These are phyloP conservation scores for Poecilia velifera DNA, from an alignment of 2,797 vertebrate species.

Conservation along the genomic window DNA sequence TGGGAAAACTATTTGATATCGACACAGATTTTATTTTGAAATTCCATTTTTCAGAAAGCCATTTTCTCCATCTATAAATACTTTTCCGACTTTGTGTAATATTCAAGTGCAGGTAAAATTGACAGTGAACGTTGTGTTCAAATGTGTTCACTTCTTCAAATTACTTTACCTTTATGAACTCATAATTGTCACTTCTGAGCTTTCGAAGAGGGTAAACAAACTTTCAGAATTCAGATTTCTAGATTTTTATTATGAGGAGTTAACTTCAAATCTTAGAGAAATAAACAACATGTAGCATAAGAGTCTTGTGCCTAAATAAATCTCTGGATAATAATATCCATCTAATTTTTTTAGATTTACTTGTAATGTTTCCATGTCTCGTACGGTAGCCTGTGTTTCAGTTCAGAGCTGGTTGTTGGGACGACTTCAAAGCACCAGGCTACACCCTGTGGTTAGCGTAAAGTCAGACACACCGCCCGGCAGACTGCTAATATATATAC, in stretches of 20 bases:
- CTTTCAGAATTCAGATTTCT: not conserved
- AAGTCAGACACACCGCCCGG: slow-evolving; percentile 44
- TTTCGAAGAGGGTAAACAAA: not conserved
- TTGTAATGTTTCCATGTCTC: slow-evolving; percentile 53
- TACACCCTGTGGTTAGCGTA: slow-evolving; percentile 76
- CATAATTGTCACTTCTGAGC: not conserved
- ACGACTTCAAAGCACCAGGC: slow-evolving; percentile 65
- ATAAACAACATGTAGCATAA: not conserved
- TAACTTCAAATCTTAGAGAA: not conserved
- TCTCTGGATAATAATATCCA: not conserved
- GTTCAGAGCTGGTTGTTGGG: slow-evolving; percentile 54
- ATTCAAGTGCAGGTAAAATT: not conserved
- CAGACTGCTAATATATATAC: slow-evolving; percentile 38
- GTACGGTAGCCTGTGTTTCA: slow-evolving; percentile 66
- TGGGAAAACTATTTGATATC: not conserved
- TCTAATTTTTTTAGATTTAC: not conserved
- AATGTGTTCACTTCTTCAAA: not conserved
- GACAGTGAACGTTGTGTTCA: not conserved
- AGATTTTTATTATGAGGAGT: not conserved
- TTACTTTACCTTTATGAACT: not conserved
- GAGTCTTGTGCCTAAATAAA: not conserved
- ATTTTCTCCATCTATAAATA: not conserved
- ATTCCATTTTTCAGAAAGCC: not conserved
- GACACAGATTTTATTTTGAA: not conserved
- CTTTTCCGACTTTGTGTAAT: not conserved